Percentiles rank a stretch among this genome's conserved stretches.
Evolutionary conservation across 1,140 invertebrate genomes (phyloP).

Genomic region (Steinernema khuongi): DNA sequence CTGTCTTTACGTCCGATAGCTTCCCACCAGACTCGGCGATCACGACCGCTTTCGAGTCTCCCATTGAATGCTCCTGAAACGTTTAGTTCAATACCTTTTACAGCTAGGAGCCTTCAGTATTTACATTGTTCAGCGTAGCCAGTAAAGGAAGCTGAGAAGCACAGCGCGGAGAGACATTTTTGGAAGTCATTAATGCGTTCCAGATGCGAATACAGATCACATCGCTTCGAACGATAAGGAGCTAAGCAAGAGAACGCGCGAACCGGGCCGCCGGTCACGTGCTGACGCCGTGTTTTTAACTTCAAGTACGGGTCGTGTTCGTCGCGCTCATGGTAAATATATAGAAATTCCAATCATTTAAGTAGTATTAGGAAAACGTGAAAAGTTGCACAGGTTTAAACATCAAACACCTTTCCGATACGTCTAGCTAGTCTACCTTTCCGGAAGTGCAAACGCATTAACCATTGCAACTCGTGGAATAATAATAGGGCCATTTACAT

Average conservation of each 20-base stretch:
- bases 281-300: not conserved
- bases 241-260: not conserved
- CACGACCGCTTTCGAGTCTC: slow-evolving; percentile 6
- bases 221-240: not conserved
- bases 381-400: slow-evolving; percentile 1
- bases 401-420: too few relatives aligned
- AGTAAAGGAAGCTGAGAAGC: not conserved
- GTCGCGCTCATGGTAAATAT: not conserved
- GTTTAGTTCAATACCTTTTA: not conserved
- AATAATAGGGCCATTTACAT: too few relatives aligned
- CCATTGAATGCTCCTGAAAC: slow-evolving; percentile 6
- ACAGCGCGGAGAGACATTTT: not conserved
- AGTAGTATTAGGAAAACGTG: not conserved
- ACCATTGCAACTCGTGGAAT: too few relatives aligned
- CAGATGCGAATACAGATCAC: not conserved
- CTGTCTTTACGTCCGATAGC: not conserved
- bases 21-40: slow-evolving; percentile 3
- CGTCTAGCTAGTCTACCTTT: too few relatives aligned
- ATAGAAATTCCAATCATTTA: not conserved
- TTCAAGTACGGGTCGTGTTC: not conserved
- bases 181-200: not conserved
- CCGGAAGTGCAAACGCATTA: too few relatives aligned
- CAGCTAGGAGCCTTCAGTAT: too few relatives aligned
- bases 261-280: slow-evolving; percentile 1
- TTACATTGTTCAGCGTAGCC: not conserved